These are phyloP conservation scores for Zenarchopterus dispar DNA, from an alignment of 2,797 vertebrate genomes.

Conservation along the genomic window DNA sequence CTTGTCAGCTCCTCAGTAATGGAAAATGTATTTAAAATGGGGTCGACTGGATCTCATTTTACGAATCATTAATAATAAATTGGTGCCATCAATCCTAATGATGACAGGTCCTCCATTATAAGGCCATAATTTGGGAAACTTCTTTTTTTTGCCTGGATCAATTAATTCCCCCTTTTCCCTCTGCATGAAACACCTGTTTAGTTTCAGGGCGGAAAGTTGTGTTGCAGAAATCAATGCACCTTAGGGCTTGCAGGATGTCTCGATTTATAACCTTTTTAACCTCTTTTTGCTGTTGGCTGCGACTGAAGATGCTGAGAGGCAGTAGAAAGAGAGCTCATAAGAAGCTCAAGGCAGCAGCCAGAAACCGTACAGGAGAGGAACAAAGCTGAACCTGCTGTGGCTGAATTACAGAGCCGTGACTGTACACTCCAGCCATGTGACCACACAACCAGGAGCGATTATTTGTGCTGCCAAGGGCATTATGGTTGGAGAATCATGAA, in stretches of 20 bases:
- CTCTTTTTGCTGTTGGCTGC: constrained; percentile 42
- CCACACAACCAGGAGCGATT: constrained; percentile 64
- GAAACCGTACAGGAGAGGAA: constrained; percentile 1
- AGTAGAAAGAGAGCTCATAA: constrained; percentile 15
- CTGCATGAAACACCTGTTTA: constrained; percentile 70
- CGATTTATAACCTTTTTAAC: constrained; percentile 47
- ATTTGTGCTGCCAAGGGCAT: constrained; percentile 61
- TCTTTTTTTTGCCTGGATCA: constrained; percentile 74
- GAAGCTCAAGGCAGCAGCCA: constrained; percentile 42
- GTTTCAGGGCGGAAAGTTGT: constrained; percentile 36
- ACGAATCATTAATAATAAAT: constrained; percentile 90
- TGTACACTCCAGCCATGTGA: constrained; percentile 57
- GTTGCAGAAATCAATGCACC: constrained; percentile 46
- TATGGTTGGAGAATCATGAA: constrained; percentile 59
- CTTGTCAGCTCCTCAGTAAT: constrained; percentile 81
- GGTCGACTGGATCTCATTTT: constrained; percentile 88
- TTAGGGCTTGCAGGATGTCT: constrained; percentile 17
- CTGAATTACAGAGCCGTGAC: constrained; percentile 69
- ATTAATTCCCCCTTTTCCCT: constrained; percentile 66
- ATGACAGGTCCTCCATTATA: constrained; percentile 81
- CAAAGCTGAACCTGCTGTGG: constrained; percentile 44
- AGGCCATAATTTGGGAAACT: constrained; percentile 78
- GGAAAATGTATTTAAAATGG: constrained; percentile 88
- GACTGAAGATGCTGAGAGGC: constrained; percentile 38
- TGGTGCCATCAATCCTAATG: constrained; percentile 87